Evolutionary conservation across 1,140 invertebrate species (phyloP).

Genomic region (Mylabris phalerata): DNA sequence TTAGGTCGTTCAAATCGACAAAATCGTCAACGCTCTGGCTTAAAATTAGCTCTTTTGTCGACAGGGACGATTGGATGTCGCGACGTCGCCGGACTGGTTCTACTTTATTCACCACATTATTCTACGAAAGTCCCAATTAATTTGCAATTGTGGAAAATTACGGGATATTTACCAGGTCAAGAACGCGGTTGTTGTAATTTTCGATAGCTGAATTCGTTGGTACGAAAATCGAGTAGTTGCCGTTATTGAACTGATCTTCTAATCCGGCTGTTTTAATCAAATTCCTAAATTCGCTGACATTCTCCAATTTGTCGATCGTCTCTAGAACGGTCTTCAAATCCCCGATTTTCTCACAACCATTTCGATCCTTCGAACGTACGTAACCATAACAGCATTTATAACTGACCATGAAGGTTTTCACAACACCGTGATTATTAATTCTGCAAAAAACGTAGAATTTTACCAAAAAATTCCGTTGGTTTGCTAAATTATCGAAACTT

Average conservation of each 20-base stretch:
- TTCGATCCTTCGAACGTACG: conserved; percentile 41
- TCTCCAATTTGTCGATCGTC: conserved; percentile 46
- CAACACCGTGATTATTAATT: conserved; percentile 49
- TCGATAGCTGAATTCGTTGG: conserved; percentile 50
- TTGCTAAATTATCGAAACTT: conserved; percentile 24
- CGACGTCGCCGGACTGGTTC: conserved; percentile 27
- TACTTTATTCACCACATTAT: conserved; percentile 28
- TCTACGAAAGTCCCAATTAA: background rate
- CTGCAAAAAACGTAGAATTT: conserved; percentile 34
- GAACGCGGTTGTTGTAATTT: conserved; percentile 43
- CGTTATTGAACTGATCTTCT: conserved; percentile 39
- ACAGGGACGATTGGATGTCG: conserved; percentile 26
- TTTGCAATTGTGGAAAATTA: background rate
- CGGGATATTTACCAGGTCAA: conserved; percentile 34
- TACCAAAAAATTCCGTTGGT: background rate
- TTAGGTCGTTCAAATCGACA: conserved; percentile 43
- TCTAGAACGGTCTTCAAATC: conserved; percentile 47
- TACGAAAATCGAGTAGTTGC: conserved; percentile 50
- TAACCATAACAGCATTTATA: conserved; percentile 58
- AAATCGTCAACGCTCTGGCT: conserved; percentile 45
- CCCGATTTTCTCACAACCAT: conserved; percentile 47
- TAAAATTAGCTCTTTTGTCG: conserved; percentile 38
- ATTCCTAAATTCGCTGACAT: conserved; percentile 48
- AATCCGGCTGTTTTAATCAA: conserved; percentile 44
- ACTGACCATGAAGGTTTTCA: conserved; percentile 50